A percentile compares a stretch with the other conserved stretches of the same genome.
phyloP scores from a whole-genome alignment of 2,888 invertebrate species.

The Bhutanitis thaidina region DNA sequence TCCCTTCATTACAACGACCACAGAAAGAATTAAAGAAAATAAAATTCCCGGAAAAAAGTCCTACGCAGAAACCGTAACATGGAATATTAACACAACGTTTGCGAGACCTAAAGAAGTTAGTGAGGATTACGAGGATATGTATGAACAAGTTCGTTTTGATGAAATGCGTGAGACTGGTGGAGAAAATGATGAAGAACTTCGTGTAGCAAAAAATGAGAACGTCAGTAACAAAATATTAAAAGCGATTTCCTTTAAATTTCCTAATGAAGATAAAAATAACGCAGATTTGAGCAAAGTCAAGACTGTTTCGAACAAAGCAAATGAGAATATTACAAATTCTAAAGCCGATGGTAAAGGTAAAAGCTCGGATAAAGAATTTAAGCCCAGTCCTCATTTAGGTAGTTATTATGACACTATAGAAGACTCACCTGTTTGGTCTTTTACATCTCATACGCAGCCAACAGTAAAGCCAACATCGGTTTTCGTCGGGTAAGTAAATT shows the following conservation, averaged over 20 bases:
- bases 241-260: not conserved
- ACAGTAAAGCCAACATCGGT: constrained; percentile 35
- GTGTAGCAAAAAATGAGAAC: constrained; percentile 25
- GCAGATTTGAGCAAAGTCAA: not conserved
- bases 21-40: constrained; percentile 14
- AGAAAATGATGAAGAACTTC: constrained; percentile 24
- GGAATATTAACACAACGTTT: constrained; percentile 52
- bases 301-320: not conserved
- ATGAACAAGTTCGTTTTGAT: constrained; percentile 12
- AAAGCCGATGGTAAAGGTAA: constrained; percentile 24
- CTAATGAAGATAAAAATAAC: not conserved
- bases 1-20: constrained; percentile 20
- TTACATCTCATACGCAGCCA: constrained; percentile 27
- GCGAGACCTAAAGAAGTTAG: constrained; percentile 32
- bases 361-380: constrained; percentile 49
- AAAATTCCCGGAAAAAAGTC: constrained; percentile 22
- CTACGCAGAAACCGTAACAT: constrained; percentile 31
- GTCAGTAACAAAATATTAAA: constrained; percentile 27
- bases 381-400: constrained; percentile 74
- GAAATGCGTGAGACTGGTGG: constrained; percentile 8
- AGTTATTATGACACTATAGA: constrained; percentile 59
- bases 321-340: not conserved
- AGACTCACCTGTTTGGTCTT: constrained; percentile 33
- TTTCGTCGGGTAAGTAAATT: constrained; percentile 3
- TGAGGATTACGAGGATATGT: constrained; percentile 27